phyloP scores from a whole-genome alignment of 2,797 vertebrate genomes.

The Pipistrellus kuhlii region DNA sequence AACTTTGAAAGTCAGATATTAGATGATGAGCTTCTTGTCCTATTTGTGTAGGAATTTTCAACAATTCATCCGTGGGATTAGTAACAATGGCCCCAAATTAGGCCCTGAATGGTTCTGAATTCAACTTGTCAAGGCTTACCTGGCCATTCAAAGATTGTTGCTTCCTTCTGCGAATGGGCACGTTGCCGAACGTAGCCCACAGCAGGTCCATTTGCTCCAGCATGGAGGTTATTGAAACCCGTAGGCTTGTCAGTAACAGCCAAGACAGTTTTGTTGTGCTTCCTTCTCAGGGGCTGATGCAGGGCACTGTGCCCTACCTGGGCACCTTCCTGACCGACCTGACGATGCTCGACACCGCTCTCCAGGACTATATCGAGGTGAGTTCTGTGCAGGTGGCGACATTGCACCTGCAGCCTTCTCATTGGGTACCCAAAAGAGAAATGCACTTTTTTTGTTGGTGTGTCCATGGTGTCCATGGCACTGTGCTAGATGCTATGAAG shows the following conservation, averaged over 20 bases:
- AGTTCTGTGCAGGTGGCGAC: neutral
- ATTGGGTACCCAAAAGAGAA: neutral
- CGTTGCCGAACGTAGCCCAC: neutral
- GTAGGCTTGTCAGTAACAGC: conserved; percentile 13
- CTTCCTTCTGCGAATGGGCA: neutral
- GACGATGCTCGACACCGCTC: conserved; percentile 96
- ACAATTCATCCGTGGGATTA: neutral
- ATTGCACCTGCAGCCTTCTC: neutral
- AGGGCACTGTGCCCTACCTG: conserved; percentile 96
- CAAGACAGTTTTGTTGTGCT: conserved; percentile 51
- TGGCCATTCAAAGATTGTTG: neutral
- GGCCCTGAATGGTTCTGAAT: neutral
- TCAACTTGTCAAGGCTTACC: neutral
- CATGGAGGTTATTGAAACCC: rapidly evolving
- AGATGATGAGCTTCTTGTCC: neutral
- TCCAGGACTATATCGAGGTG: conserved; percentile 95
- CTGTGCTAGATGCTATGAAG: neutral
- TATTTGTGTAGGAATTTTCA: neutral
- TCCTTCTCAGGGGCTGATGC: conserved; percentile 93
- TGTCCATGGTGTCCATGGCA: too few relatives aligned
- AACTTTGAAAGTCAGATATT: conserved; percentile 26
- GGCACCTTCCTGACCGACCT: conserved; percentile 96
- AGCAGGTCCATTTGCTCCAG: neutral
- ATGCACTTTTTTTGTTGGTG: neutral
- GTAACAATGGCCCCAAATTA: neutral